Base-by-base conservation (phyloP, 2,888 invertebrate species). In the Augiades crinisus region DNA sequence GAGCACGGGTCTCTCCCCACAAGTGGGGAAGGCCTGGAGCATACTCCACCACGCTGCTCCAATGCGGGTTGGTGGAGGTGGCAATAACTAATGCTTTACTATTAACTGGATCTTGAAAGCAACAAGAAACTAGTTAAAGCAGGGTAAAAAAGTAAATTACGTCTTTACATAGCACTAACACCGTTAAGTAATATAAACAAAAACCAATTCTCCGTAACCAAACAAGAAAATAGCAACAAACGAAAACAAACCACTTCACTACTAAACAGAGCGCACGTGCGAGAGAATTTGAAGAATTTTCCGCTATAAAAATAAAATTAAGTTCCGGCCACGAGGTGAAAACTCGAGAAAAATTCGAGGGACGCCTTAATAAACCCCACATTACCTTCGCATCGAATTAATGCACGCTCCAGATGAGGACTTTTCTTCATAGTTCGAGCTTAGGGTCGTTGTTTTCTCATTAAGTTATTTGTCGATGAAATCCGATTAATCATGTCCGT, bases 301-400 rank as follows among this genome's bases (percentile, higher is more conserved):
- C 58, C 30, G 57, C 57, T 59, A 55, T 62, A 62, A 67, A 67
- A 64, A 75, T 75, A 66, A 75, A 66, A 75, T 76, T 74, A 73
- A 75, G 69, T 72, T 66, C 58, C 64, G 54, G 58, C 59, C 56
- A 51, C 51, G 53, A 45, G 59, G 68, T 68, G 70, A 70, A 76
- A 77, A 70, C 72, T 72, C 70, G 66, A 55, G 51, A 64, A 70
- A 70, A 67, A 67, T 65, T 67, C 65, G 54, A 65, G 66, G 67
- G 70, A 70, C 69, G 68, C 69, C 74, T 78, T 80, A 81, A 81
- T 82, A 81, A 78, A 74, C 73, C 64, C 62, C 64, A 66, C 60
- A 70, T 77, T 75, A 75, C 73, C 64, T 63, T 65, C 67, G 61
- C 64, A 64, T 70, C 65, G 68, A 75, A 75, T 79, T 79, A 77